Base-by-base conservation (phyloP, 2,888 invertebrate genomes). In the Arrhopalites spinosus region DNA sequence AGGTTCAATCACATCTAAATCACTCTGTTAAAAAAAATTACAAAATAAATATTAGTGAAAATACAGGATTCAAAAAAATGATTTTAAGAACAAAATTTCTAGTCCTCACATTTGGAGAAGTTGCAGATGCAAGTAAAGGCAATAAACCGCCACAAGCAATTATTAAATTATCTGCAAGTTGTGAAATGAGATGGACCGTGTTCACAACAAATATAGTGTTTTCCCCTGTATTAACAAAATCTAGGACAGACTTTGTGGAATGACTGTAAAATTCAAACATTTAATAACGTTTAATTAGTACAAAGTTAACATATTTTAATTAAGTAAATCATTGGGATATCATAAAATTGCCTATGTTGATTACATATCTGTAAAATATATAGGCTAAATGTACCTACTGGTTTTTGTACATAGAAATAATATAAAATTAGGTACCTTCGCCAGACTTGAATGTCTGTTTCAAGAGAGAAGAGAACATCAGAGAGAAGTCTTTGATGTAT, bases 161-260 rank as follows among this genome's bases (percentile, higher is more conserved):
- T 84, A 99, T 98, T 82, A 99, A 90, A 88, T 98, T 99, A 87
- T 99, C 99, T 0, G 98, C 96, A 82, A 99, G 88, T 87, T 99
- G 99, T 17, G 98, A 98, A 85, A 99, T 97, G 85, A 99, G 89
- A 87, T 99, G 99, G 67, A 99, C 98, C 3, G 98, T 97, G 87
- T 99, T 99, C 79, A 98, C 97, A 76, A 99, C 98, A 87, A 99
- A 99, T 83, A 99, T 96, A 29, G 96, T 96, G 86, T 98, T 98
- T 87, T 98, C 98, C 85, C 95, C 93, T 87, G 96, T 95, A 88
- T 98, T 98, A 82, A 98, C 98, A 88, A 97, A 96, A 87, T 98
- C 98, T 84, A 98, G 90, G 81, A 98, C 96, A 47, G 96, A 96
- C 86, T 97, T 97, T 8, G 96, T 96, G 1, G 96, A 95, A 85